phyloP scores from a whole-genome alignment of 2,888 invertebrate genomes.

The Harpalus rufipes region DNA sequence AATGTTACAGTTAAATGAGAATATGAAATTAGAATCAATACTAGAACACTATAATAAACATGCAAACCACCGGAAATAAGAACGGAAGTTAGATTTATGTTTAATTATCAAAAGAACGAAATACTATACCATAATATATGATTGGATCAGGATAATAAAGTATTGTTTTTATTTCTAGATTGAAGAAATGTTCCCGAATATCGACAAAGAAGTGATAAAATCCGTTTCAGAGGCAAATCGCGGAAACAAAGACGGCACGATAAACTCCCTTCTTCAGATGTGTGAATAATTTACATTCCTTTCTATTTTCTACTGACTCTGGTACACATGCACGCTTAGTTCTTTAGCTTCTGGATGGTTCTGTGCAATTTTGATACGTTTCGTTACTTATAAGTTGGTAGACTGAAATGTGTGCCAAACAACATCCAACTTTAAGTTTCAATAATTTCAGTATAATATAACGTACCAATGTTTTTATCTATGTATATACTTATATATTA shows the following conservation, averaged over 20 bases:
- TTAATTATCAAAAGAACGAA: too few relatives aligned
- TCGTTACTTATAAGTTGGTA: constrained; percentile 59
- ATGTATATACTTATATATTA: constrained; percentile 56
- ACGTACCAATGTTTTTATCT: constrained; percentile 58
- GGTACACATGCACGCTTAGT: constrained; percentile 41
- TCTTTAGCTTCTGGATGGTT: constrained; percentile 43
- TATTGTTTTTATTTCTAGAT: constrained; percentile 79
- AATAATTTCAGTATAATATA: constrained; percentile 53
- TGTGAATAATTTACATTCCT: constrained; percentile 80
- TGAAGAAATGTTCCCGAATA: constrained; percentile 97
- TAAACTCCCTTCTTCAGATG: constrained; percentile 94
- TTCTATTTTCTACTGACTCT: constrained; percentile 19
- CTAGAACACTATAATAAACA: too few relatives aligned
- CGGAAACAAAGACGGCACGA: constrained; percentile 93
- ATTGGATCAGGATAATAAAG: too few relatives aligned
- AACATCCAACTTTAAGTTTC: constrained; percentile 36
- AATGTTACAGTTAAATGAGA: too few relatives aligned
- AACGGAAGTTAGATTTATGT: too few relatives aligned
- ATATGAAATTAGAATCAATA: too few relatives aligned
- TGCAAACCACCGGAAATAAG: too few relatives aligned
- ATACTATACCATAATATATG: too few relatives aligned
- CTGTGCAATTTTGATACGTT: constrained; percentile 60
- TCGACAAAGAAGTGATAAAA: constrained; percentile 95
- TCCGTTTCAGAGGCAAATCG: constrained; percentile 93
- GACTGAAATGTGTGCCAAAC: constrained; percentile 66